These are phyloP conservation scores for Drosophila mimetica DNA, from an alignment of 2,888 invertebrate species.

Conservation along the genomic window DNA sequence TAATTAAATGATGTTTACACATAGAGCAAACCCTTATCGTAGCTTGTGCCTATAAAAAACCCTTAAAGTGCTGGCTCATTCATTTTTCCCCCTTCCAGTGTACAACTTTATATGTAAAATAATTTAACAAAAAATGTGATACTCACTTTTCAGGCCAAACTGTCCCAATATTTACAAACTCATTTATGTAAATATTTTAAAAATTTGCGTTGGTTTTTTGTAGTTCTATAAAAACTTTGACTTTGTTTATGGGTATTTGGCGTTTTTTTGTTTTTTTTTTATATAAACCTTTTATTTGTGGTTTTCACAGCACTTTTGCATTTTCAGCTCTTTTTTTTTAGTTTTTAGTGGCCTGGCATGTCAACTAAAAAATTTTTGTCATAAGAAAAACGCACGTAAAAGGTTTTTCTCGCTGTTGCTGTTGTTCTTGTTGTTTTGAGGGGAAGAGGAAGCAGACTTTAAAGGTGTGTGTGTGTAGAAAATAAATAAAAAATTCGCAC, in stretches of 20 bases:
- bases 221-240: conserved; percentile 7
- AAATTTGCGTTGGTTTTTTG: conserved; percentile 1
- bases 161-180: conserved; percentile 34
- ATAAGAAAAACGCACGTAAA: conserved; percentile 70
- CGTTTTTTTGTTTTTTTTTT: conserved; percentile 26
- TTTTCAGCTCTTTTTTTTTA: conserved; percentile 42
- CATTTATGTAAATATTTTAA: conserved; percentile 25
- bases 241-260: conserved; percentile 21
- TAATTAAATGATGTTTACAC: not conserved
- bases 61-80: not conserved
- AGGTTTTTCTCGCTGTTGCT: conserved; percentile 39
- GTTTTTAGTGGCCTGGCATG: conserved; percentile 23
- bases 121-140: conserved; percentile 13
- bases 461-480: conserved; percentile 12
- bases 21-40: not conserved
- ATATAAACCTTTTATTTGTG: conserved; percentile 34
- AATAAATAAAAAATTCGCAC: conserved; percentile 75
- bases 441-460: conserved; percentile 5
- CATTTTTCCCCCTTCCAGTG: not conserved
- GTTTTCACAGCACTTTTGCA: conserved; percentile 56
- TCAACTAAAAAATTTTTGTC: conserved; percentile 55
- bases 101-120: not conserved
- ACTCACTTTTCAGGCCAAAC: conserved; percentile 35
- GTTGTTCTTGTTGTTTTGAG: not conserved
- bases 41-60: not conserved